Percentiles rank a stretch among this genome's conserved stretches.
phyloP scores from a whole-genome alignment of 2,888 invertebrate genomes.

The Zygaena filipendulae region DNA sequence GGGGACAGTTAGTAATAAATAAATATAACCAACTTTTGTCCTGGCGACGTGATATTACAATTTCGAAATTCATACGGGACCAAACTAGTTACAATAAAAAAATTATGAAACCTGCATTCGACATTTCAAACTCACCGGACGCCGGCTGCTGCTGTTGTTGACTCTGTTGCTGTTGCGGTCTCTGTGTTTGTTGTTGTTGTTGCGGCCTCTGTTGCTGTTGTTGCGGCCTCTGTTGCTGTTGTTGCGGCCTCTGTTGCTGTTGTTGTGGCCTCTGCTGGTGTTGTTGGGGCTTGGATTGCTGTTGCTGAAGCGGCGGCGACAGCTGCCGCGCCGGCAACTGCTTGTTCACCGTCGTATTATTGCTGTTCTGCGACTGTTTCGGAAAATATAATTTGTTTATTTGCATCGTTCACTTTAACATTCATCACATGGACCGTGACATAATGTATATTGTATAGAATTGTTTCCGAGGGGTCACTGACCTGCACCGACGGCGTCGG shows the following conservation, averaged over 20 bases:
- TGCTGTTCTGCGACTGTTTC: constrained; percentile 23
- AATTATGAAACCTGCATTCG: too few relatives aligned
- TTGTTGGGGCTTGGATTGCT: constrained; percentile 28
- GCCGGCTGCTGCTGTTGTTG: constrained; percentile 25
- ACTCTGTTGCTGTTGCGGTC: constrained; percentile 29
- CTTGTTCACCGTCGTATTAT: constrained; percentile 24
- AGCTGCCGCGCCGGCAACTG: too few relatives aligned
- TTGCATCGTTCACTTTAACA: background rate
- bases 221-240: constrained; percentile 29
- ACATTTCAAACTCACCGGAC: constrained; percentile 24
- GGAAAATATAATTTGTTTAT: background rate
- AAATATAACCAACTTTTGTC: too few relatives aligned
- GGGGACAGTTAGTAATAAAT: too few relatives aligned
- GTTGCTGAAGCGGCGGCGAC: constrained; percentile 28
- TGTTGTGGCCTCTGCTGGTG: constrained; percentile 31
- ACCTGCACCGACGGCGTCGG: constrained; percentile 27
- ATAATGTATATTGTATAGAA: too few relatives aligned
- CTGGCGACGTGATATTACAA: too few relatives aligned
- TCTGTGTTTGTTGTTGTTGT: constrained; percentile 22
- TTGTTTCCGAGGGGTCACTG: too few relatives aligned
- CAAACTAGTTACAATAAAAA: too few relatives aligned
- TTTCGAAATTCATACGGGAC: too few relatives aligned
- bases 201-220: constrained; percentile 17
- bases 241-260: constrained; percentile 29
- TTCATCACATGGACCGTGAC: too few relatives aligned